A percentile compares a stretch with the other conserved stretches of the same genome.
phyloP scores from a whole-genome alignment of 37 sponge, comb jelly and placozoan species.

The Beroe ovata region DNA sequence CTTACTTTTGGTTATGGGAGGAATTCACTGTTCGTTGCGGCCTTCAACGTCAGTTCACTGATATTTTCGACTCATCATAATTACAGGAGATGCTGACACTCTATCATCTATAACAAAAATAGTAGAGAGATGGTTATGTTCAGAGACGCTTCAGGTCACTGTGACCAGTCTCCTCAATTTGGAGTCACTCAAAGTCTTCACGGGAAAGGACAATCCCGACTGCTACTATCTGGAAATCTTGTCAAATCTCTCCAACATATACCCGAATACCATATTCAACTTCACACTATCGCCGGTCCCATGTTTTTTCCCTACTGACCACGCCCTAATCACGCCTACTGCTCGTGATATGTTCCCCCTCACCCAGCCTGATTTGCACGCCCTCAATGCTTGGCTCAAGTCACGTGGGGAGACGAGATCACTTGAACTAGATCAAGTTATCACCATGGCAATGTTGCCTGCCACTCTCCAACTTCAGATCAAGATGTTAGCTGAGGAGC shows the following conservation, averaged over 20 bases:
- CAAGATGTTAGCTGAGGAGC: conserved; percentile 47
- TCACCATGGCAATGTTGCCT: conserved; percentile 28
- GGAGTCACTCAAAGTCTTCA: neutral
- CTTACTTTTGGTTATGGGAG: neutral
- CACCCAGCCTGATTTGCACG: neutral
- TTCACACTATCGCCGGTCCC: conserved; percentile 2
- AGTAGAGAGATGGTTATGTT: conserved; percentile 23
- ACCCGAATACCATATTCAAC: conserved; percentile 58
- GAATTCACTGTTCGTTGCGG: neutral
- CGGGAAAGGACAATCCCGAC: conserved; percentile 25
- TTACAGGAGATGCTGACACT: conserved; percentile 21
- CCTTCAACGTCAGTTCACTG: no score
- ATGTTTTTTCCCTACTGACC: conserved; percentile 24
- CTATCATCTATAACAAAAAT: neutral
- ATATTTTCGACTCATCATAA: neutral
- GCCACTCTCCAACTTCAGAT: conserved; percentile 30
- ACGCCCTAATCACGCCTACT: conserved; percentile 49
- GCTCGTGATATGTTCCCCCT: conserved; percentile 3
- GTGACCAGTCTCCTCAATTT: conserved; percentile 20
- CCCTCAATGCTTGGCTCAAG: conserved; percentile 18
- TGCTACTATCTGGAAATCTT: conserved; percentile 34
- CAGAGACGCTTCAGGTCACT: neutral
- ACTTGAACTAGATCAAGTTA: neutral
- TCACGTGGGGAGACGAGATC: conserved; percentile 47
- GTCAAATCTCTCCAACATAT: conserved; percentile 13